These are phyloP conservation scores for Apis dorsata DNA, from an alignment of 1,140 invertebrate species.

Conservation along the genomic window DNA sequence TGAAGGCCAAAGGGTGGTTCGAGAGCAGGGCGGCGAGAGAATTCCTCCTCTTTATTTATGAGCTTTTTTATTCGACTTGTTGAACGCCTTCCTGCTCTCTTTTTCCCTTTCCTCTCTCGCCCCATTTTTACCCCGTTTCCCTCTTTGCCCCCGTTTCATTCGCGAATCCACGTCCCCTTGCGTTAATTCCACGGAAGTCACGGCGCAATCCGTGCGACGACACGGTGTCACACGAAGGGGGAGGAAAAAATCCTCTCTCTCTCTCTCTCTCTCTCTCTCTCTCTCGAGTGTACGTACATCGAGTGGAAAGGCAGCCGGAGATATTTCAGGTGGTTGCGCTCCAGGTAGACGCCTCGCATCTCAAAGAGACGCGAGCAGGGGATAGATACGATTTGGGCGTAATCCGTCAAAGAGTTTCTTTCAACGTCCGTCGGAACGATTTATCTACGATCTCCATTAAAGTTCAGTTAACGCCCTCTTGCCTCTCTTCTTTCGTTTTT, in stretches of 20 bases:
- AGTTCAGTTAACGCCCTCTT: constrained; percentile 79
- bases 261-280: constrained; percentile 36
- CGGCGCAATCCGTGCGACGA: neutral
- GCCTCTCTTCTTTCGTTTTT: constrained; percentile 53
- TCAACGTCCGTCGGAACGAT: constrained; percentile 71
- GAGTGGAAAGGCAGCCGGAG: neutral
- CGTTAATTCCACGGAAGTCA: constrained; percentile 26
- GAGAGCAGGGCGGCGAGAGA: constrained; percentile 67
- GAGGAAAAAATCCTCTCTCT: neutral
- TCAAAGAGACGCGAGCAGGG: constrained; percentile 59
- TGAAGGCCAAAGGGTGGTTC: constrained; percentile 61
- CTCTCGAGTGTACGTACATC: constrained; percentile 33
- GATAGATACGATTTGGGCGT: constrained; percentile 77
- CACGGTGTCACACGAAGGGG: neutral
- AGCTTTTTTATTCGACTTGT: constrained; percentile 81
- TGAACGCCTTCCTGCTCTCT: constrained; percentile 68
- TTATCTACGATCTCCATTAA: constrained; percentile 80
- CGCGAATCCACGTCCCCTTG: neutral
- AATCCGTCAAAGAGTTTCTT: constrained; percentile 79
- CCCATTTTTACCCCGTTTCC: neutral
- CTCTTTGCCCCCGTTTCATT: neutral
- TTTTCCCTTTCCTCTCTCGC: constrained; percentile 24
- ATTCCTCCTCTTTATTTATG: constrained; percentile 79
- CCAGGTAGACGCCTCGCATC: constrained; percentile 47
- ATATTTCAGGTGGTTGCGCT: neutral